A percentile compares a stretch with the other conserved stretches of the same genome.
Conservation (phyloP, 2,797 vertebrate species). For the Anomalospiza imberbis region DNA sequence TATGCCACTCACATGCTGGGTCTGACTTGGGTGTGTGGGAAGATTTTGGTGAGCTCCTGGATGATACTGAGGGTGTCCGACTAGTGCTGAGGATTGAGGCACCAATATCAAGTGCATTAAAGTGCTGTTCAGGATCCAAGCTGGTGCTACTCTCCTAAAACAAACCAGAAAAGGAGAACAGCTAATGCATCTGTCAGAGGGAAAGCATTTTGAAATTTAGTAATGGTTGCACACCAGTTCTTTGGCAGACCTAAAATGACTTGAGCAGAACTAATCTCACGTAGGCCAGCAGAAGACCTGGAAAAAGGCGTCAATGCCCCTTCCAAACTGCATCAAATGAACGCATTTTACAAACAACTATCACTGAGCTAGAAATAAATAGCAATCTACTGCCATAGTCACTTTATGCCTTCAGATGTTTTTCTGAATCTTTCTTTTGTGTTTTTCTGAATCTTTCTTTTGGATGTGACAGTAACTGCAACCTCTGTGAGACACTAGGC, state of each 20-base stretch:
- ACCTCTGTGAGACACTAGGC: neutral
- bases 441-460: neutral
- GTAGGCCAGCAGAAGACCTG: neutral
- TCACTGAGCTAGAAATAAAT: neutral
- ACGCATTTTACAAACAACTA: neutral
- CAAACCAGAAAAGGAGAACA: neutral
- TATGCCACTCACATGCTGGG: slow-evolving; percentile 70
- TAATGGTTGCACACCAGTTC: neutral
- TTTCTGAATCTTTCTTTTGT: neutral
- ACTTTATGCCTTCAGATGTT: neutral
- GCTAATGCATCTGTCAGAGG: neutral
- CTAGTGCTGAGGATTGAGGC: slow-evolving; percentile 68
- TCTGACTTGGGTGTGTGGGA: slow-evolving; percentile 72
- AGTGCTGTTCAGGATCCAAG: slow-evolving; percentile 72
- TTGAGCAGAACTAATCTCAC: neutral
- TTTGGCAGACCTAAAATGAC: neutral
- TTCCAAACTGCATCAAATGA: neutral
- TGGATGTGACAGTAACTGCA: neutral
- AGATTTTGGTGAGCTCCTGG: slow-evolving; percentile 77
- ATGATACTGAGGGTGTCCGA: slow-evolving; percentile 73
- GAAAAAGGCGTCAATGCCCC: neutral
- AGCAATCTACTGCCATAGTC: neutral
- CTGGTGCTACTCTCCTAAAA: slow-evolving; percentile 71
- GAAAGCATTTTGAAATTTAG: neutral
- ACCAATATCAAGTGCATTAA: slow-evolving; percentile 67